Conservation (phyloP, 1,140 invertebrate species). For the Olivierus martensii region DNA sequence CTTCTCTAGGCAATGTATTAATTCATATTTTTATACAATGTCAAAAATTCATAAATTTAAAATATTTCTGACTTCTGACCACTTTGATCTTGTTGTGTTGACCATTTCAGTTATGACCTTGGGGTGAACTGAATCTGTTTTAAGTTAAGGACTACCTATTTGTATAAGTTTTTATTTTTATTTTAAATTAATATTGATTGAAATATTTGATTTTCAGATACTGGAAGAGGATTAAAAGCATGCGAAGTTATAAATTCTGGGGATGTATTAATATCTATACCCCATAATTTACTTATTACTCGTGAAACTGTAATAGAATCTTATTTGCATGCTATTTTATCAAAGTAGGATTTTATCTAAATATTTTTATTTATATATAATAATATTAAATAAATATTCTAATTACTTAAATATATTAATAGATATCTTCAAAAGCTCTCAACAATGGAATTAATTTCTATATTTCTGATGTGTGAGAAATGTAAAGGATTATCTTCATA, state of each 20-base stretch:
- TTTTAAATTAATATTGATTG: too few relatives aligned
- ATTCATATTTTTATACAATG: too few relatives aligned
- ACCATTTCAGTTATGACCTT: too few relatives aligned
- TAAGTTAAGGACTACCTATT: too few relatives aligned
- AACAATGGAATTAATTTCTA: constrained; percentile 29
- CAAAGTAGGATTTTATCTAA: constrained; percentile 2
- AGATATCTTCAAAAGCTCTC: constrained; percentile 4
- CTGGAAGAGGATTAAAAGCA: constrained; percentile 44
- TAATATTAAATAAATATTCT: neutral
- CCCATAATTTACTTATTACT: constrained; percentile 42
- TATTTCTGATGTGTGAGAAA: constrained; percentile 41
- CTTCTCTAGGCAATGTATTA: too few relatives aligned
- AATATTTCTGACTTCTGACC: too few relatives aligned
- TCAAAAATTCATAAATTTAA: too few relatives aligned
- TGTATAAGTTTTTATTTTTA: too few relatives aligned
- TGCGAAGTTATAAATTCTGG: constrained; percentile 34
- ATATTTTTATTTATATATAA: neutral
- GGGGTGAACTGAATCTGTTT: too few relatives aligned
- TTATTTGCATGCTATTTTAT: constrained; percentile 5
- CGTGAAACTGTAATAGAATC: constrained; percentile 30
- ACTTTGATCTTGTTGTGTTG: too few relatives aligned
- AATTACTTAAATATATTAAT: neutral
- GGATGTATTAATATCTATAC: constrained; percentile 41
- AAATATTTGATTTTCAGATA: constrained; percentile 37
- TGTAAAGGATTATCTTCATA: constrained; percentile 21